These are phyloP conservation scores for Ginglymostoma cirratum DNA, from an alignment of 2,113 vertebrate species.

Conservation along the genomic window DNA sequence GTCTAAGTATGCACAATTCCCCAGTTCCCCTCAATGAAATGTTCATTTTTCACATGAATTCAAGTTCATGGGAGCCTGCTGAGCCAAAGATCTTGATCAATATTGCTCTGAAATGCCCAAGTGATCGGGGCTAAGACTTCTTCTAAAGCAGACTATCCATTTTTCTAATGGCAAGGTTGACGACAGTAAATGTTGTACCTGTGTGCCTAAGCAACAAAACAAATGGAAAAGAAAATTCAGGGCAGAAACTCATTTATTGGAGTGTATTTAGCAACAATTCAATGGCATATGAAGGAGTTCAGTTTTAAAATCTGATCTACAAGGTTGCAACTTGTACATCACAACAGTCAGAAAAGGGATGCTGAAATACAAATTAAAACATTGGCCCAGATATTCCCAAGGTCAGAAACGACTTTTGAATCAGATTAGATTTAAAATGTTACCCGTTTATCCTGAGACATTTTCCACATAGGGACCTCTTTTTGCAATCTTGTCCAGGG, in stretches of 20 bases:
- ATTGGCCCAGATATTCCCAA: too few relatives aligned
- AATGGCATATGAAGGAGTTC: neutral
- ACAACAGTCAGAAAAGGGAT: neutral
- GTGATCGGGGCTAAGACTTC: neutral
- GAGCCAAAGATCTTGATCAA: neutral
- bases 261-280: neutral
- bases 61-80: neutral
- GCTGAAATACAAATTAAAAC: neutral
- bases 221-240: too few relatives aligned
- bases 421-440: too few relatives aligned
- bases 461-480: too few relatives aligned
- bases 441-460: too few relatives aligned
- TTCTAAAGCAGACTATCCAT: neutral
- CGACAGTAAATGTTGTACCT: too few relatives aligned
- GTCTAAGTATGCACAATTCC: neutral
- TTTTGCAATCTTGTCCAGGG: too few relatives aligned
- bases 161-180: neutral
- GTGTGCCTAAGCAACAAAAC: too few relatives aligned
- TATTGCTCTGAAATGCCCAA: neutral
- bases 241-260: neutral
- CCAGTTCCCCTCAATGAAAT: neutral
- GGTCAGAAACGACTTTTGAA: too few relatives aligned
- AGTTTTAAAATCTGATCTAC: neutral
- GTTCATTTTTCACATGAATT: neutral
- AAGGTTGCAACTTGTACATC: neutral